Evolutionary conservation across 2,797 vertebrate genomes (phyloP).

Genomic region (Threskiornis aethiopicus): DNA sequence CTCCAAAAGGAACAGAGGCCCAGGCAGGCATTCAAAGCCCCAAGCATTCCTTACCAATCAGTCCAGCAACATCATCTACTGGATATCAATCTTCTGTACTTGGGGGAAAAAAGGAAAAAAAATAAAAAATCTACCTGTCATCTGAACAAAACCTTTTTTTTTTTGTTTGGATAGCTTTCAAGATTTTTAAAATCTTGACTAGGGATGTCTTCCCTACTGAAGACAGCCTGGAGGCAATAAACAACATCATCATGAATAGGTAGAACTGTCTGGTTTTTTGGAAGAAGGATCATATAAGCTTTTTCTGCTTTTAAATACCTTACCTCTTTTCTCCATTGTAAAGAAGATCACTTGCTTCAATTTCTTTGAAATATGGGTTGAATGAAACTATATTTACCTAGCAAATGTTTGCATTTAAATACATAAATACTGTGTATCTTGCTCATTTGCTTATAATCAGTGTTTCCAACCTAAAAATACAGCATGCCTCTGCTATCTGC

Average conservation of each 20-base stretch:
- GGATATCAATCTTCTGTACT: constrained; percentile 33
- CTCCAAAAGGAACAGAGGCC: neutral
- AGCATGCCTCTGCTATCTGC: neutral
- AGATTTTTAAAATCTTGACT: neutral
- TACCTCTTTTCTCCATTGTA: neutral
- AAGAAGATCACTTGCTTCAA: neutral
- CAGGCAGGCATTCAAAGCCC: neutral
- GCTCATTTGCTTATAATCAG: neutral
- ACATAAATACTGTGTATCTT: neutral
- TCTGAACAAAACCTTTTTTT: neutral
- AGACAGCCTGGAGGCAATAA: constrained; percentile 5
- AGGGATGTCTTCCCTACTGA: neutral
- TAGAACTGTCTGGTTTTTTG: neutral
- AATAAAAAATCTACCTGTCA: constrained; percentile 10
- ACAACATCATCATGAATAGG: neutral
- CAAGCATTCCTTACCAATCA: constrained; percentile 1
- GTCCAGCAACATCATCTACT: constrained; percentile 17
- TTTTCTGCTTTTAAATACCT: neutral
- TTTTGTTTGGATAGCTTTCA: constrained; percentile 10
- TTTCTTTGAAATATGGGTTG: neutral
- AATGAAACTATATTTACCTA: neutral
- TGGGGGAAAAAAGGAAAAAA: neutral
- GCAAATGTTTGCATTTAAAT: neutral
- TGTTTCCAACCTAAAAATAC: neutral
- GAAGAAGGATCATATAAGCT: neutral